Conservation (phyloP, 2,888 invertebrate species). For the Onthophagus sagittarius region DNA sequence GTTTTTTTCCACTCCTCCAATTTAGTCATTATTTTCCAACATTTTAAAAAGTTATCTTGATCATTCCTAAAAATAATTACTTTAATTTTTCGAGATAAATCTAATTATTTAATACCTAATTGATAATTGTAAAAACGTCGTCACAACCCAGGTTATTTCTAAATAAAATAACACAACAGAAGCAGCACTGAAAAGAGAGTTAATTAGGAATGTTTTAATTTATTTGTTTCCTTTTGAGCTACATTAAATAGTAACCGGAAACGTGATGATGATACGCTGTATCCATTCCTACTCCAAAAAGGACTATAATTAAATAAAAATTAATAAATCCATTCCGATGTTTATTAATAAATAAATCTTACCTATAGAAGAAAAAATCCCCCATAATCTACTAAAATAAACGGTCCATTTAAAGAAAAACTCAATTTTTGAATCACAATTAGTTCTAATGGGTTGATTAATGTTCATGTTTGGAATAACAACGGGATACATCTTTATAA, state of each 20-base stretch:
- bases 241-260: not conserved
- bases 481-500: not conserved
- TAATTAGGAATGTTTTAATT: constrained; percentile 25
- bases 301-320: not conserved
- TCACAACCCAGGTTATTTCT: constrained; percentile 63
- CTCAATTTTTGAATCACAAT: not conserved
- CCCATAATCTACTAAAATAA: not conserved
- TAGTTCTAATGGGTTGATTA: not conserved
- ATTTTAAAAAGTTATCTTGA: constrained; percentile 41
- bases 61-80: constrained; percentile 35
- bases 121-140: constrained; percentile 58
- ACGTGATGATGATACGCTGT: not conserved
- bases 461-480: not conserved
- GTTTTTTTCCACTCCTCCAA: constrained; percentile 45
- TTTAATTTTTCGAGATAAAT: not conserved
- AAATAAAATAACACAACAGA: constrained; percentile 57
- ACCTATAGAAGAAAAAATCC: not conserved
- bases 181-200: constrained; percentile 50
- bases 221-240: not conserved
- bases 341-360: not conserved
- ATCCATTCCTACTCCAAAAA: not conserved
- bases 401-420: not conserved
- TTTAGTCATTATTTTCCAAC: constrained; percentile 42
- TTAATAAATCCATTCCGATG: not conserved
- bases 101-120: constrained; percentile 44